A percentile compares a stretch with the other conserved stretches of the same genome.
Evolutionary conservation across 2,797 vertebrate genomes (phyloP).

Genomic region (Amblyraja radiata): DNA sequence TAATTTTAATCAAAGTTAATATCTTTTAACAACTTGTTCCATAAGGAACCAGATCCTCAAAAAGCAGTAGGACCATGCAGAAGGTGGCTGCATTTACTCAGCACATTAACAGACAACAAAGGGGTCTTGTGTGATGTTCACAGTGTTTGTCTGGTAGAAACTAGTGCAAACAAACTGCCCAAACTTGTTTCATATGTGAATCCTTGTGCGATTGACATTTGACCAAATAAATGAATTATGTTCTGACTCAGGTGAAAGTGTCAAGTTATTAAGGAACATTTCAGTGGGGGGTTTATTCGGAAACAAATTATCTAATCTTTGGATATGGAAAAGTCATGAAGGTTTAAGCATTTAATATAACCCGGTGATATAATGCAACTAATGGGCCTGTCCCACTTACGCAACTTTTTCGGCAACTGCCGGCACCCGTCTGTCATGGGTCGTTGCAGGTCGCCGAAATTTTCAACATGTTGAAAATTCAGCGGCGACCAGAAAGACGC

Average conservation of each 20-base stretch:
- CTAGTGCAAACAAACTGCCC: not conserved
- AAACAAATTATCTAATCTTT: not conserved
- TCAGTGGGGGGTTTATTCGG: not conserved
- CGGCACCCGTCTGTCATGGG: no score
- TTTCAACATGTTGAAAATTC: no score
- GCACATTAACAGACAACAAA: not conserved
- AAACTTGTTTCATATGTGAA: not conserved
- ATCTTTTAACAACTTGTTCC: not conserved
- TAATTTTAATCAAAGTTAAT: not conserved
- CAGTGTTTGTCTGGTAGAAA: not conserved
- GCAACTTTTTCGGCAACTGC: no score
- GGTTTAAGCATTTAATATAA: slow-evolving; percentile 3
- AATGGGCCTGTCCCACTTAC: no score
- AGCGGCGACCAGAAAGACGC: no score
- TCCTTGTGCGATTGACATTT: not conserved
- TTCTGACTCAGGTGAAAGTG: not conserved
- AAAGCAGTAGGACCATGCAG: not conserved
- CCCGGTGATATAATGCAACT: not conserved
- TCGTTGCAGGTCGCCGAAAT: no score
- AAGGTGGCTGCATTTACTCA: not conserved
- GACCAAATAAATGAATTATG: not conserved
- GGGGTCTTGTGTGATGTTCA: not conserved
- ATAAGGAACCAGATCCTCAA: not conserved
- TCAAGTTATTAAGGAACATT: not conserved
- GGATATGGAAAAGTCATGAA: not conserved